Base-by-base conservation (phyloP, 1,140 invertebrate species). In the Ditylenchus dipsaci region DNA sequence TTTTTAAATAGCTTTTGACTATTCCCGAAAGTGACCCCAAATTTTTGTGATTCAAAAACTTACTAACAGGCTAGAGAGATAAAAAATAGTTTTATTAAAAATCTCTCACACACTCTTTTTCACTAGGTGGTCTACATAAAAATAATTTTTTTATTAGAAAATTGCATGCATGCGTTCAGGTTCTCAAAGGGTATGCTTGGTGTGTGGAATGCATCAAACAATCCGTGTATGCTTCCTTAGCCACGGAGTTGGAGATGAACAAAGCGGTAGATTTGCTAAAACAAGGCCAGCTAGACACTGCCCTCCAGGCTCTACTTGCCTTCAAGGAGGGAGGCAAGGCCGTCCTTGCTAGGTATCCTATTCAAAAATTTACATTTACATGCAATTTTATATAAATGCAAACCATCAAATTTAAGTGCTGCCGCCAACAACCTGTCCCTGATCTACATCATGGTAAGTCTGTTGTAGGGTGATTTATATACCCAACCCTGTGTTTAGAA, bases 361-460 rank as follows among this genome's bases (percentile, higher is more conserved):
- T n/a, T n/a, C n/a, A n/a, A n/a, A n/a, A n/a, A n/a, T n/a, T n/a
- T n/a, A n/a, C n/a, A n/a, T n/a, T n/a, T n/a, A n/a, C n/a, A n/a
- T n/a, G n/a, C n/a, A n/a, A n/a, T n/a, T n/a, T n/a, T n/a, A n/a
- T n/a, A n/a, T n/a, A n/a, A n/a, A n/a, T n/a, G n/a, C n/a, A n/a
- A n/a, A n/a, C n/a, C n/a, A n/a, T n/a, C n/a, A n/a, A n/a, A n/a
- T n/a, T n/a, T n/a, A n/a, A n/a, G 90, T 72, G 85, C 86, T 45
- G 92, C 93, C 7, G 88, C 91, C 7, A 92, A 90, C n/a, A 95
- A 95, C 86, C 85, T 95, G 17, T 90, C 91, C 1, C 93, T 95
- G 79, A 88, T 95, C 59, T 90, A 92, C 80, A 91, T 89, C 82
- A 86, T 93, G 84, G 90, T 91, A 77, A 64, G 59, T 42, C 27